phyloP scores from a whole-genome alignment of 2,888 invertebrate genomes.

The Lithophane ornitopus region DNA sequence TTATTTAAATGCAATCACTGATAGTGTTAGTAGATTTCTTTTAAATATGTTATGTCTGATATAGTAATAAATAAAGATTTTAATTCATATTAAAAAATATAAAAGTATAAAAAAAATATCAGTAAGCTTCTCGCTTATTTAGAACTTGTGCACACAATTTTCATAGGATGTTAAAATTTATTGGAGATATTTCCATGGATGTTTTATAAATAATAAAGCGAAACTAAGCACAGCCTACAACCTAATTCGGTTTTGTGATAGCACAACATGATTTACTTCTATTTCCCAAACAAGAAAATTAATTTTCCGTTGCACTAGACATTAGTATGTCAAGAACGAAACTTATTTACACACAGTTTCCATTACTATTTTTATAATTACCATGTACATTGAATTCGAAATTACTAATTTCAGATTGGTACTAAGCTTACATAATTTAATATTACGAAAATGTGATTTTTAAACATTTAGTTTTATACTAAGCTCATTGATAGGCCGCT shows the following conservation, averaged over 20 bases:
- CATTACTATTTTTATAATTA: constrained; percentile 48
- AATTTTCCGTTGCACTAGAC: constrained; percentile 30
- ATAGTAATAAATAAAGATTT: constrained; percentile 38
- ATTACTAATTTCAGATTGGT: constrained; percentile 64
- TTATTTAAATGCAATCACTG: constrained; percentile 66
- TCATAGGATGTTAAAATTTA: constrained; percentile 10
- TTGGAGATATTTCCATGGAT: constrained; percentile 25
- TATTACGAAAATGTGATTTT: constrained; percentile 61
- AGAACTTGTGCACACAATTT: constrained; percentile 44
- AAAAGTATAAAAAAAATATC: constrained; percentile 66
- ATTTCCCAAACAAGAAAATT: constrained; percentile 28
- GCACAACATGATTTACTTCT: constrained; percentile 34
- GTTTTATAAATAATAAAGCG: constrained; percentile 50
- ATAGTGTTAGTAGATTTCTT: constrained; percentile 58
- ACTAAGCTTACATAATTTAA: constrained; percentile 56
- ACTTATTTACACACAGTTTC: constrained; percentile 33
- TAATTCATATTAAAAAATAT: constrained; percentile 61
- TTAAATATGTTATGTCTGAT: constrained; percentile 39
- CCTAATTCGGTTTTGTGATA: constrained; percentile 55
- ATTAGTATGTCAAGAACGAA: constrained; percentile 19
- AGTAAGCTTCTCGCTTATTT: constrained; percentile 36
- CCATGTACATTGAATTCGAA: constrained; percentile 53
- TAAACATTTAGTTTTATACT: constrained; percentile 62
- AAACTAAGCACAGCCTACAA: constrained; percentile 66
- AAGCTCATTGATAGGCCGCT: constrained; percentile 67